Base-by-base conservation (phyloP, 2,113 vertebrate genomes). In the Caracal caracal region DNA sequence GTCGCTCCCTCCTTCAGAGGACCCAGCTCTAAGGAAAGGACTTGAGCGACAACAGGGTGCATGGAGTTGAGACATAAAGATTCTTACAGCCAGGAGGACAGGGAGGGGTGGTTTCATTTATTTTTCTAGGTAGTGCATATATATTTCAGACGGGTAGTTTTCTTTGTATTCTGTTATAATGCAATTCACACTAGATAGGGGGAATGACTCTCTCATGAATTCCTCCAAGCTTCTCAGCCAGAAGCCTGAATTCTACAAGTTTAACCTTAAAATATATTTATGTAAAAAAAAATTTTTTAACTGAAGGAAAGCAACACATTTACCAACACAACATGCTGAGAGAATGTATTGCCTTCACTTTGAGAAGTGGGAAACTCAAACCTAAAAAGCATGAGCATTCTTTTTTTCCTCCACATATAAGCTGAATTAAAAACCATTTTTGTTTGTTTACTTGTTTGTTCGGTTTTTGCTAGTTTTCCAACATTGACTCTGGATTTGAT, bases 291-390 rank as follows among this genome's bases (percentile, higher is more conserved):
- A 26, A 10, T 12, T 85, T n/a, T 80, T 61, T 17, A 93, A 83
- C n/a, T 75, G 47, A 86, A 88, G 68, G 30, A 79, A 78, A 82
- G 26, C 7, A 91, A 88, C 49, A 71, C 5, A 65, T 71, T 90
- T 63, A 83, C 2, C 22, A 96, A 65, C 11, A 94, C 43, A 92
- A 75, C 61, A 40, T 28, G 11, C 28, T 40, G 15, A 16, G 43
- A 85, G 61, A 61, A 13, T 82, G 84, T 88, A 53, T 66, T 88
- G 73, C 13, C 43, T 93, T 96, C 82, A 71, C 93, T 95, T 90
- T 61, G 61, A 66, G 43, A 90, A 94, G 92, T 73, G 17, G 10
- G 30, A 88, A 94, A 75, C 33, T 49, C 1, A 92, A 94, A 76
- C 26, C 22, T 86, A 73, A 85, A 95, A 37, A 65, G 2, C 16